A percentile compares a stretch with the other conserved stretches of the same genome.
Conservation (phyloP, 1,140 invertebrate species). For the Panagrolaimus sp. region DNA sequence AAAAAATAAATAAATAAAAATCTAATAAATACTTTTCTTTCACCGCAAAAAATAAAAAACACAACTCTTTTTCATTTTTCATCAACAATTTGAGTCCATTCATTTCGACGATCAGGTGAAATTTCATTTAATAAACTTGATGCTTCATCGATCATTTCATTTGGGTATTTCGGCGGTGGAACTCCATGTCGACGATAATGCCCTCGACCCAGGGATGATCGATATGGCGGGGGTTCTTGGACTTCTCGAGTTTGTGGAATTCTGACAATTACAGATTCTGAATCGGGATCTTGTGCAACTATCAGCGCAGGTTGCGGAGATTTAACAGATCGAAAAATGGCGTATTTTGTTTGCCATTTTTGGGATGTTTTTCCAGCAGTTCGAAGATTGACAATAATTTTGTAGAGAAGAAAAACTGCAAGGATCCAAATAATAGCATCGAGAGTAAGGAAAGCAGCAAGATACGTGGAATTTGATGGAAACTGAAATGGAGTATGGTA, state of each 20-base stretch:
- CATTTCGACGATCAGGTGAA: not conserved
- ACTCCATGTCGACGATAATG: not conserved
- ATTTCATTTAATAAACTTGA: not conserved
- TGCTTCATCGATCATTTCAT: not conserved
- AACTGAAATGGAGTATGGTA: conserved; percentile 20
- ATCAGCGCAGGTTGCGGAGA: too few species aligned
- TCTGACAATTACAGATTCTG: not conserved
- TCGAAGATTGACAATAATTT: conserved; percentile 22
- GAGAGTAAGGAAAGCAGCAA: conserved; percentile 5
- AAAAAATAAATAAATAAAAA: not conserved
- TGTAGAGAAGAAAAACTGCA: conserved; percentile 17
- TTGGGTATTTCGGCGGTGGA: not conserved
- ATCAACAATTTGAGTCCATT: not conserved
- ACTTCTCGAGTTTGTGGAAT: not conserved
- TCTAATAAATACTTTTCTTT: not conserved
- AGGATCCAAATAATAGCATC: conserved; percentile 21
- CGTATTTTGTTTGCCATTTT: not conserved
- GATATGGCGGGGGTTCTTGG: not conserved
- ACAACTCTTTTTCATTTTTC: not conserved
- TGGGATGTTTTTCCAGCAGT: not conserved
- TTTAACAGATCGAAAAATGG: too few species aligned
- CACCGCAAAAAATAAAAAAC: not conserved
- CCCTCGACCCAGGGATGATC: not conserved
- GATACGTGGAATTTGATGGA: conserved; percentile 11
- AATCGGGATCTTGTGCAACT: too few species aligned